Conservation (phyloP, 1,140 invertebrate genomes). For the Drepana arcuata region DNA sequence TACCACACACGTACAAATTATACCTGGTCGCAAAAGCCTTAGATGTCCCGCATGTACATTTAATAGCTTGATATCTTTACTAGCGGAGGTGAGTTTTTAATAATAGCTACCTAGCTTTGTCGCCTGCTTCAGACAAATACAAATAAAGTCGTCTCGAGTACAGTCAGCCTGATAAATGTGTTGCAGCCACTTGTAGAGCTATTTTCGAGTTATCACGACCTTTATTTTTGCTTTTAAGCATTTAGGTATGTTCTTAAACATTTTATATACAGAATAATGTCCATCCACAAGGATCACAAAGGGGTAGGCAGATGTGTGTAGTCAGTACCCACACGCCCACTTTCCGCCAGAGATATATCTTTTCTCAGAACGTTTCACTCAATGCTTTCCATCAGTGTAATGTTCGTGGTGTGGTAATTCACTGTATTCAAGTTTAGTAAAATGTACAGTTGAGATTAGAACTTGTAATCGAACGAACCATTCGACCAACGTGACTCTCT, state of each 20-base stretch:
- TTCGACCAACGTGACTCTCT: too few species aligned
- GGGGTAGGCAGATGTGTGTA: background rate
- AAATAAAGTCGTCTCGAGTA: slow-evolving; percentile 15
- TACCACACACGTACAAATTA: background rate
- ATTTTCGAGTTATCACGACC: background rate
- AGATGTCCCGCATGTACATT: too few species aligned
- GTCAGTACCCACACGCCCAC: too few species aligned
- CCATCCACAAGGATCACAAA: background rate
- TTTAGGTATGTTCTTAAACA: background rate
- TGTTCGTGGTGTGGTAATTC: too few species aligned
- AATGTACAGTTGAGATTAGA: too few species aligned
- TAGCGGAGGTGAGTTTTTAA: slow-evolving; percentile 8
- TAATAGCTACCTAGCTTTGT: slow-evolving; percentile 12
- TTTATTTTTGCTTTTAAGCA: background rate
- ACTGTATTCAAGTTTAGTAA: too few species aligned
- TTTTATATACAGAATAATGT: background rate
- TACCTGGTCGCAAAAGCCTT: background rate
- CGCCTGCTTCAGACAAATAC: slow-evolving; percentile 12
- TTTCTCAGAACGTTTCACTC: too few species aligned
- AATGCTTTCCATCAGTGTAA: too few species aligned
- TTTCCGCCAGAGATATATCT: too few species aligned
- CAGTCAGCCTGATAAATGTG: slow-evolving; percentile 4
- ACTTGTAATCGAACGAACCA: too few species aligned
- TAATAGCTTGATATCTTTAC: background rate
- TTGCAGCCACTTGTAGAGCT: background rate